Evolutionary conservation across 2,113 vertebrate genomes (phyloP).

Genomic region (Podilymbus podiceps): DNA sequence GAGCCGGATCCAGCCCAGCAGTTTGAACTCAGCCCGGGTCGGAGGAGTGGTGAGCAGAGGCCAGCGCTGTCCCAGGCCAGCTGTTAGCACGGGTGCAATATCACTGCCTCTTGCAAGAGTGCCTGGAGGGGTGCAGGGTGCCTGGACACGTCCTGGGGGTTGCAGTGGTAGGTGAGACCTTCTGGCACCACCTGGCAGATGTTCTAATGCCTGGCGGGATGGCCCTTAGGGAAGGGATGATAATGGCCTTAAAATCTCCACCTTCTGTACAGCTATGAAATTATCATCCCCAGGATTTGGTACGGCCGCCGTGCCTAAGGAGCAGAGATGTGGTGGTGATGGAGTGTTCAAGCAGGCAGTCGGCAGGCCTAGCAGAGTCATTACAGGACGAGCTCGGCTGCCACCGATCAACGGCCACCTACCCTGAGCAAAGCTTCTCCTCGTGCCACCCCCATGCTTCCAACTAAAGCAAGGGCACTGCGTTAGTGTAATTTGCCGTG

Average conservation of each 20-base stretch:
- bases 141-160: accelerated
- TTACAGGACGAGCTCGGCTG: background rate
- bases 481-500: accelerated
- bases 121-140: background rate
- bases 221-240: background rate
- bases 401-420: background rate
- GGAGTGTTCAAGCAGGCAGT: background rate
- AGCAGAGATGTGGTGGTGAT: background rate
- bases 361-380: background rate
- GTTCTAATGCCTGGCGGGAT: too few species aligned
- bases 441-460: background rate
- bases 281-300: background rate
- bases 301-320: accelerated
- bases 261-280: background rate
- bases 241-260: background rate
- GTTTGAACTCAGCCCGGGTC: background rate
- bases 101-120: background rate
- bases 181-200: background rate
- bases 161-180: background rate
- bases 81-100: accelerated
- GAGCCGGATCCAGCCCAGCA: background rate
- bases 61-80: accelerated
- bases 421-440: accelerated
- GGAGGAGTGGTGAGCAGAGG: background rate
- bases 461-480: background rate